A percentile compares a stretch with the other conserved stretches of the same genome.
phyloP scores from a whole-genome alignment of 2,888 invertebrate species.

The Diarsia mendica region DNA sequence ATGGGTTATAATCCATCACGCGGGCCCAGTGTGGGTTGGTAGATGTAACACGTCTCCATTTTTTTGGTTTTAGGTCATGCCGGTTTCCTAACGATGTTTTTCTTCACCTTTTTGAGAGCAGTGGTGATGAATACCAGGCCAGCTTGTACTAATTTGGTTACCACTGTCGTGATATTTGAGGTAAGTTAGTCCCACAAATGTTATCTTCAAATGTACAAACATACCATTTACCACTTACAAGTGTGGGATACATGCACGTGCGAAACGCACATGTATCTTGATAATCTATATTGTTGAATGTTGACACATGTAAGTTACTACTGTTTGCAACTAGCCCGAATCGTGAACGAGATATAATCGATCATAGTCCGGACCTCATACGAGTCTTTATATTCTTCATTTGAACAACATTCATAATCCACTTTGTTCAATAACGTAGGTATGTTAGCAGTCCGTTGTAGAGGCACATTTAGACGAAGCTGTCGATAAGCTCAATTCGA shows the following conservation, averaged over 20 bases:
- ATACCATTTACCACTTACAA: background rate
- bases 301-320: slow-evolving; percentile 55
- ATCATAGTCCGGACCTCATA: slow-evolving; percentile 62
- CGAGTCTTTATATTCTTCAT: slow-evolving; percentile 62
- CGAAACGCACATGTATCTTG: slow-evolving; percentile 28
- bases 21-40: no score
- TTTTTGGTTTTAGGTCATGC: no score
- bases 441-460: background rate
- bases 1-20: no score
- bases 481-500: background rate
- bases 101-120: no score
- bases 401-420: slow-evolving; percentile 64
- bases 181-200: background rate
- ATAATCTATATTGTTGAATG: slow-evolving; percentile 53
- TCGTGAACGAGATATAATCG: slow-evolving; percentile 76
- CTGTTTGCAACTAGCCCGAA: slow-evolving; percentile 53
- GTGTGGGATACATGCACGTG: slow-evolving; percentile 22
- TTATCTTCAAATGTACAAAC: background rate
- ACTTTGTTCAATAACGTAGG: slow-evolving; percentile 33
- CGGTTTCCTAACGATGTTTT: no score
- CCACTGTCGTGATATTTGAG: background rate
- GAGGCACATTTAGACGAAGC: background rate
- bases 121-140: background rate
- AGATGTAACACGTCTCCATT: no score
- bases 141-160: background rate